phyloP scores from a whole-genome alignment of 2,113 vertebrate species.

The Catharus bicknelli region DNA sequence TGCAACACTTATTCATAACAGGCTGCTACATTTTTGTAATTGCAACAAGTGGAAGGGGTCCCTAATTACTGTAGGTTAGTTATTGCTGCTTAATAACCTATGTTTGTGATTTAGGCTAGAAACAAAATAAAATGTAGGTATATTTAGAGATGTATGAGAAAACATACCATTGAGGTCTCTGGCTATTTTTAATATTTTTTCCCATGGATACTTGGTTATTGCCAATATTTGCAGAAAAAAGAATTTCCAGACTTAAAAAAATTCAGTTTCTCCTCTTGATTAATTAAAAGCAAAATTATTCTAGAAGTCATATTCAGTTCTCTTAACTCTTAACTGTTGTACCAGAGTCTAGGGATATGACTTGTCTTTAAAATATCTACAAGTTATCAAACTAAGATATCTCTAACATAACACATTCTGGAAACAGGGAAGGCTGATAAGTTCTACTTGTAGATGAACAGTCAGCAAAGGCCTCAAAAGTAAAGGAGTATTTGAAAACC shows the following conservation, averaged over 20 bases:
- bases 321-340: neutral
- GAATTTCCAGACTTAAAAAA: neutral
- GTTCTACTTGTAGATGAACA: neutral
- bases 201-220: neutral
- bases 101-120: neutral
- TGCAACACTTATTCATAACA: neutral
- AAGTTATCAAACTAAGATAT: neutral
- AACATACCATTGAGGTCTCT: accelerated
- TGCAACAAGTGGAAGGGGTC: neutral
- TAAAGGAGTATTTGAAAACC: neutral
- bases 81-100: neutral
- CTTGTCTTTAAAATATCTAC: neutral
- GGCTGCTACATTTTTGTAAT: neutral
- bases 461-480: neutral
- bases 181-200: neutral
- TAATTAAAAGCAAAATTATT: neutral
- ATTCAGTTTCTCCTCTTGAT: neutral
- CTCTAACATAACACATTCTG: neutral
- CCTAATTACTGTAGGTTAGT: neutral
- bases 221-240: neutral
- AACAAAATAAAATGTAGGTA: neutral
- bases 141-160: neutral
- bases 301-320: neutral
- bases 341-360: neutral
- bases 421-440: neutral